Percentiles rank a stretch among this genome's conserved stretches.
Evolutionary conservation across 2,888 invertebrate species (phyloP).

Genomic region (Yponomeuta sedellus): DNA sequence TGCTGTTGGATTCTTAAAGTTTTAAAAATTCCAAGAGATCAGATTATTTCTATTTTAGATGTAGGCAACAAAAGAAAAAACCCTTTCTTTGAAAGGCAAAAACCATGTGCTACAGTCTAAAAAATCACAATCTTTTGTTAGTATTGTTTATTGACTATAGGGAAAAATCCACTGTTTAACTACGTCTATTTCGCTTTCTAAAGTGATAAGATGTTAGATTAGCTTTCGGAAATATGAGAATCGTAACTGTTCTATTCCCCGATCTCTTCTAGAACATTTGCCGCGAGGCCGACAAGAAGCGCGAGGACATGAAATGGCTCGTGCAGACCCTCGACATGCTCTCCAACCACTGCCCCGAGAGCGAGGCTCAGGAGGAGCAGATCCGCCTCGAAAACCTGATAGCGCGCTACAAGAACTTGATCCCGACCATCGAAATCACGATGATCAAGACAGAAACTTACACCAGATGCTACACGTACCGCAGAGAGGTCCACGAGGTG

Average conservation of each 20-base stretch:
- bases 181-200: no score
- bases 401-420: constrained; percentile 91
- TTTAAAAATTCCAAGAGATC: no score
- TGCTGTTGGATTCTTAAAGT: constrained; percentile 5
- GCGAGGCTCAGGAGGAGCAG: constrained; percentile 88
- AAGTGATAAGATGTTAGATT: no score
- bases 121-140: no score
- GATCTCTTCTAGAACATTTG: constrained; percentile 85
- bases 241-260: not conserved
- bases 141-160: no score
- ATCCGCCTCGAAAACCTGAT: constrained; percentile 88
- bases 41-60: no score
- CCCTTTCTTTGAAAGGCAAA: no score
- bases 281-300: constrained; percentile 91
- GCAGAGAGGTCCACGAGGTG: constrained; percentile 91
- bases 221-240: no score
- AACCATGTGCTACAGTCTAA: no score
- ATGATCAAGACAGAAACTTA: constrained; percentile 95
- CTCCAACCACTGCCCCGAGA: constrained; percentile 87
- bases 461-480: constrained; percentile 93
- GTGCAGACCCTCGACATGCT: constrained; percentile 93
- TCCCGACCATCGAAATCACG: constrained; percentile 94
- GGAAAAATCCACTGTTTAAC: no score
- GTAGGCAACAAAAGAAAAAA: no score
- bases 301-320: constrained; percentile 97